Evolutionary conservation across 2,113 vertebrate genomes (phyloP), one percentile per base, ranked within the genome.

Genomic region (Cairina moschata): DNA sequence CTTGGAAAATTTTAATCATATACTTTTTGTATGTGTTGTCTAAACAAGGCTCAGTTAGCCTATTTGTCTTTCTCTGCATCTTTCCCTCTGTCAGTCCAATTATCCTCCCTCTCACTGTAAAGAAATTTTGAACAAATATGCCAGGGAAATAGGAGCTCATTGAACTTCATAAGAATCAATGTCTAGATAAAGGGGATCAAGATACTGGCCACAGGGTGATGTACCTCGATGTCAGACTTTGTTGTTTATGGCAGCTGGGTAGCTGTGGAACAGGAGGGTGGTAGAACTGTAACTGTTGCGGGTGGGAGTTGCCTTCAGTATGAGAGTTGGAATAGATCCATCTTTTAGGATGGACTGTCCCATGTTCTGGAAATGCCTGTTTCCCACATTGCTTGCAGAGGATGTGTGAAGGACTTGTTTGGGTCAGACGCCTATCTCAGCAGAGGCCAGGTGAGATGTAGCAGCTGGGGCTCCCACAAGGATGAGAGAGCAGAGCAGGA

Each of bases 191-290:
- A 77, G 16, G 38, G 18, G 23, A 28, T 21, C 7, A 32, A 73
- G 31, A 44, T 16, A 42, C 31, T 21, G 4, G 3, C 28, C 15
- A 21, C 48, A 40, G 4, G 11, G n/a, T 5, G 59, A 4, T 46
- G 34, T 55, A n/a, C 8, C 26, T 73, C 0, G 0, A 6, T 69
- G 22, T 8, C 1, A 1, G 9, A 26, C 76, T 69, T 83, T 42
- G 2, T 23, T 54, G 20, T 21, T 73, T 55, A 21, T 46, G 23
- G 52, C 63, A 52, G 72, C 9, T 7, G 17, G 13, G 29, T 63
- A 8, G 42, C 60, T 29, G 10, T 46, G 3, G 54, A 86, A 28
- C 12, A 12, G 14, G 54, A 71, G 7, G 50, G 7, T 72, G n/a
- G 9, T 63, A 40, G 58, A 83, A 36, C 40, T 44, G 2, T 50